phyloP scores from a whole-genome alignment of 2,113 vertebrate species.

The Eolophus roseicapilla region DNA sequence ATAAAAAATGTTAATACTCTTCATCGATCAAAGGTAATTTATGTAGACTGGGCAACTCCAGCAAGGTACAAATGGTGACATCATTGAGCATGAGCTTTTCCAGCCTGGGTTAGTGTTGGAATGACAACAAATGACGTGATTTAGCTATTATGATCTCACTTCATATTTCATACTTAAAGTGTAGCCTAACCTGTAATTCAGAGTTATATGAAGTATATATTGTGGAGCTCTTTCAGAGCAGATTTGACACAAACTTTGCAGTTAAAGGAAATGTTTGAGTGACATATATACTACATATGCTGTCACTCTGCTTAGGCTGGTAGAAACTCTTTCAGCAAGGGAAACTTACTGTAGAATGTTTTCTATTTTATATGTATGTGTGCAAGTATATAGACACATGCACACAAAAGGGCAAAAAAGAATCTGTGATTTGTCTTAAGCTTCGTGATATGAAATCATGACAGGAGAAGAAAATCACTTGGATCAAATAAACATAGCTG shows the following conservation, averaged over 20 bases:
- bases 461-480: background rate
- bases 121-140: slow-evolving; percentile 39
- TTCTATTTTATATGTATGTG: background rate
- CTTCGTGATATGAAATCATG: background rate
- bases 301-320: background rate
- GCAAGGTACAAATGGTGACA: slow-evolving; percentile 30
- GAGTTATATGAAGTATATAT: background rate
- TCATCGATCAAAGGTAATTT: slow-evolving; percentile 37
- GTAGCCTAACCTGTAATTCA: slow-evolving; percentile 8
- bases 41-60: slow-evolving; percentile 7
- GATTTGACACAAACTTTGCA: slow-evolving; percentile 41
- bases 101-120: slow-evolving; percentile 15
- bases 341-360: background rate
- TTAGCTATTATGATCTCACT: slow-evolving; percentile 54
- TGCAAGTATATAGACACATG: background rate
- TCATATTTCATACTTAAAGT: slow-evolving; percentile 29
- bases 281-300: background rate
- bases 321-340: background rate
- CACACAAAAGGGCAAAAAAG: background rate
- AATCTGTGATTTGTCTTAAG: slow-evolving; percentile 6
- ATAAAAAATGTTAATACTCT: slow-evolving; percentile 24
- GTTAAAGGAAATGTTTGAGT: slow-evolving; percentile 24
- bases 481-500: background rate
- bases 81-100: slow-evolving; percentile 32
- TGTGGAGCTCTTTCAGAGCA: background rate